Conservation (phyloP, 2,113 vertebrate genomes). For the Thunnus maccoyii region DNA sequence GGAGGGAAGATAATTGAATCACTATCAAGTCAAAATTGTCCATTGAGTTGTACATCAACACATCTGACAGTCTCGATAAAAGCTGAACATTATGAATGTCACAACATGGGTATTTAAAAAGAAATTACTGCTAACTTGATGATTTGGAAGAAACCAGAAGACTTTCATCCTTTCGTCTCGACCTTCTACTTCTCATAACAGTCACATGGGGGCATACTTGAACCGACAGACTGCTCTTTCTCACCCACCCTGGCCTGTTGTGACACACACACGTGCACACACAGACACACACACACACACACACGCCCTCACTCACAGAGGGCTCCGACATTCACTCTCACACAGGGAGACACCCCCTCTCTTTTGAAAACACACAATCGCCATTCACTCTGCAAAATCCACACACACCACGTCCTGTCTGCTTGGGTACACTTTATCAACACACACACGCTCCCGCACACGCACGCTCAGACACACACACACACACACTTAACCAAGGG, state of each 20-base stretch:
- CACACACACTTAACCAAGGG: slow-evolving; percentile 63
- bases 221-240: slow-evolving; percentile 65
- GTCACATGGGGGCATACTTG: slow-evolving; percentile 85
- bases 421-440: slow-evolving; percentile 75
- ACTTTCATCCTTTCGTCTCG: background rate
- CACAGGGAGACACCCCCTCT: slow-evolving; percentile 68
- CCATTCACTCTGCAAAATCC: slow-evolving; percentile 81
- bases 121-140: background rate
- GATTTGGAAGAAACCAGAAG: background rate
- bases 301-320: slow-evolving; percentile 45
- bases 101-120: background rate
- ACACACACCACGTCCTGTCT: slow-evolving; percentile 79
- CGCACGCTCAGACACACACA: slow-evolving; percentile 36
- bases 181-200: slow-evolving; percentile 62
- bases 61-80: too few species aligned
- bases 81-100: background rate
- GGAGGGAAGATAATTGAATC: too few species aligned
- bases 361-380: slow-evolving; percentile 79
- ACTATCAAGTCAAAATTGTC: too few species aligned
- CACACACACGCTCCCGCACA: slow-evolving; percentile 54
- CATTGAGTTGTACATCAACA: too few species aligned
- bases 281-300: slow-evolving; percentile 17
- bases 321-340: slow-evolving; percentile 68
- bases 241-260: slow-evolving; percentile 47
- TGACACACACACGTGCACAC: slow-evolving; percentile 32